Evolutionary conservation across 2,888 invertebrate species (phyloP).

Genomic region (Torymus tubicola): DNA sequence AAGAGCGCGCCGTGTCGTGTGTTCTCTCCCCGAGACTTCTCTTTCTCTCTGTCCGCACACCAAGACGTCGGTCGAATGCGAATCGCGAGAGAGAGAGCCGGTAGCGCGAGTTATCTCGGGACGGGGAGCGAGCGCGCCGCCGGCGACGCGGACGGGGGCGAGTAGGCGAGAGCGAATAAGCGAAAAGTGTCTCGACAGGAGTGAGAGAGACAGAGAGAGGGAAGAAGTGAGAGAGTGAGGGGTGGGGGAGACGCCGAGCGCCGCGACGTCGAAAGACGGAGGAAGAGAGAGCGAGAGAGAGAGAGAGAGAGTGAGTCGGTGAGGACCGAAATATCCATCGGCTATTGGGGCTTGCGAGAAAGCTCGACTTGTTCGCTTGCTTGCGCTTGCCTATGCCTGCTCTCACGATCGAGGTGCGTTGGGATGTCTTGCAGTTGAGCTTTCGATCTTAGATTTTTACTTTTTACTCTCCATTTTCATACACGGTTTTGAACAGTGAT

Average conservation of each 20-base stretch:
- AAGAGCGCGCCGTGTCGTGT: slow-evolving; percentile 64
- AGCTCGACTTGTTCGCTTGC: slow-evolving; percentile 20
- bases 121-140: slow-evolving; percentile 35
- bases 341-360: slow-evolving; percentile 35
- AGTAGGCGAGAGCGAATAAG: slow-evolving; percentile 23
- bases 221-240: slow-evolving; percentile 29
- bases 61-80: slow-evolving; percentile 97
- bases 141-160: slow-evolving; percentile 1
- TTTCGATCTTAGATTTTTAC: neutral
- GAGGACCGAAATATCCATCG: slow-evolving; percentile 42
- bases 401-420: neutral
- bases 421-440: neutral
- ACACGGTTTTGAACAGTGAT: no score
- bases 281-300: neutral
- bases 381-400: neutral
- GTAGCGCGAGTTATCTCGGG: slow-evolving; percentile 79
- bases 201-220: slow-evolving; percentile 29
- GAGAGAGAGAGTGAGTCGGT: slow-evolving; percentile 8
- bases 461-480: no score
- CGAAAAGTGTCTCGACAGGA: slow-evolving; percentile 53
- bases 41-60: slow-evolving; percentile 71
- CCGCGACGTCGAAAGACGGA: slow-evolving; percentile 61
- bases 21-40: slow-evolving; percentile 74
- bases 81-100: slow-evolving; percentile 84
- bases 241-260: slow-evolving; percentile 64